A percentile compares a stretch with the other conserved stretches of the same genome.
Conservation (phyloP, 2,797 vertebrate species). For the Labroides dimidiatus region DNA sequence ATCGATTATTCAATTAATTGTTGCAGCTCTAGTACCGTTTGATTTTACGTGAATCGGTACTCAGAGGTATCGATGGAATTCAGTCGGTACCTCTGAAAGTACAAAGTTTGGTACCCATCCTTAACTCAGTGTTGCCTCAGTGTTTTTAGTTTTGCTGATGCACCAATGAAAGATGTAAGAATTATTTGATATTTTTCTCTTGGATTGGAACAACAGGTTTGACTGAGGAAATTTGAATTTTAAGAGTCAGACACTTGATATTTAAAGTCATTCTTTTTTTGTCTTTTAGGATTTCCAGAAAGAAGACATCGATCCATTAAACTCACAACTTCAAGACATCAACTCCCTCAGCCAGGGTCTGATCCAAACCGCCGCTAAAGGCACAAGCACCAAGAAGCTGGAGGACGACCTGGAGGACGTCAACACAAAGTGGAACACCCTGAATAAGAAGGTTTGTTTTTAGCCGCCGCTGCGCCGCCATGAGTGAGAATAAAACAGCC, state of each 20-base stretch:
- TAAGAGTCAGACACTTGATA: constrained; percentile 3
- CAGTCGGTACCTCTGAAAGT: too few species aligned
- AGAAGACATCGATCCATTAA: constrained; percentile 93
- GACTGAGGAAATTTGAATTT: constrained; percentile 9
- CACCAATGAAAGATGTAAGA: too few species aligned
- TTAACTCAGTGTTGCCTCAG: too few species aligned
- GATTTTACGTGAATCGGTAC: too few species aligned
- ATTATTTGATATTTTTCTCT: too few species aligned
- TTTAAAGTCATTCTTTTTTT: constrained; percentile 36
- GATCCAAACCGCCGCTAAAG: constrained; percentile 93
- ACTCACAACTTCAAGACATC: constrained; percentile 91
- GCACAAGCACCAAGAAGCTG: constrained; percentile 87
- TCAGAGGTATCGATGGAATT: too few species aligned
- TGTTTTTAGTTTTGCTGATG: too few species aligned
- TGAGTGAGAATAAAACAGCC: constrained; percentile 6
- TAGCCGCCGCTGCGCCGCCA: neutral
- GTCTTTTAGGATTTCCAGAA: constrained; percentile 93
- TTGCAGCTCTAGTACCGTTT: too few species aligned
- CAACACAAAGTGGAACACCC: constrained; percentile 94
- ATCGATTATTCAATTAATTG: too few species aligned
- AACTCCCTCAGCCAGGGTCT: constrained; percentile 93
- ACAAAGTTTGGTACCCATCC: too few species aligned
- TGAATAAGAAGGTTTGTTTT: constrained; percentile 93
- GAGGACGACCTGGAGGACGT: constrained; percentile 92
- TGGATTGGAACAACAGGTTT: neutral